Conservation (phyloP, 2,113 vertebrate species). For the Calonectris borealis region DNA sequence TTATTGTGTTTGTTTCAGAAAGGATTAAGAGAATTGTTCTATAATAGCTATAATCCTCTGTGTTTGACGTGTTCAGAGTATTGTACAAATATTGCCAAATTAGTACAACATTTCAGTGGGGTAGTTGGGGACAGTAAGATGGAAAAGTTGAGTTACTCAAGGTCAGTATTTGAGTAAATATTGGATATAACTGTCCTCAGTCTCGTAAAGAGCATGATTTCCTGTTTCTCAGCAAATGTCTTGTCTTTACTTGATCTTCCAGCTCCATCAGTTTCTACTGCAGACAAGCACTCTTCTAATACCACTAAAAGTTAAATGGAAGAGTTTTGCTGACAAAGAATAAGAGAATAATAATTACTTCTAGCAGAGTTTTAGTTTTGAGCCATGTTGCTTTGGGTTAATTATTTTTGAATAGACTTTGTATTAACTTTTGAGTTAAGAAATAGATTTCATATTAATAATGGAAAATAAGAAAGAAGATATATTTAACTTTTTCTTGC, state of each 20-base stretch:
- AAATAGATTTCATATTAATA: not conserved
- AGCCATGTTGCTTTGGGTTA: not conserved
- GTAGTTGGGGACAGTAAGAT: not conserved
- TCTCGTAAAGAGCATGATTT: not conserved
- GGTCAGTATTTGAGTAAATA: slow-evolving; percentile 15
- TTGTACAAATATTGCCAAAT: slow-evolving; percentile 44
- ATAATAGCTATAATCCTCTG: slow-evolving; percentile 23
- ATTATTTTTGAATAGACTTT: not conserved
- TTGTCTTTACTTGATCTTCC: not conserved
- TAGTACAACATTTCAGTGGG: not conserved
- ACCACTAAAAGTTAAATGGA: not conserved
- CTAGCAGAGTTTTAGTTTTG: not conserved
- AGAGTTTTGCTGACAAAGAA: not conserved
- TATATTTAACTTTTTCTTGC: not conserved
- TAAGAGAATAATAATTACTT: not conserved
- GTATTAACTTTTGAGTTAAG: not conserved
- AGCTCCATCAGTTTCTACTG: not conserved
- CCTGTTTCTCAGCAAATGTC: not conserved
- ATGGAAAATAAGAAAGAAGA: not conserved
- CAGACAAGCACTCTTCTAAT: not conserved
- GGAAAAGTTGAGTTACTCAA: slow-evolving; percentile 20
- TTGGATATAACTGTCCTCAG: not conserved
- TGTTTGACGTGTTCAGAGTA: not conserved
- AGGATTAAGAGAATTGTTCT: slow-evolving; percentile 26
- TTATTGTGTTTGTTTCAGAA: not conserved